These are phyloP conservation scores for Phaethornis superciliosus DNA, from an alignment of 2,113 vertebrate species.

Conservation along the genomic window DNA sequence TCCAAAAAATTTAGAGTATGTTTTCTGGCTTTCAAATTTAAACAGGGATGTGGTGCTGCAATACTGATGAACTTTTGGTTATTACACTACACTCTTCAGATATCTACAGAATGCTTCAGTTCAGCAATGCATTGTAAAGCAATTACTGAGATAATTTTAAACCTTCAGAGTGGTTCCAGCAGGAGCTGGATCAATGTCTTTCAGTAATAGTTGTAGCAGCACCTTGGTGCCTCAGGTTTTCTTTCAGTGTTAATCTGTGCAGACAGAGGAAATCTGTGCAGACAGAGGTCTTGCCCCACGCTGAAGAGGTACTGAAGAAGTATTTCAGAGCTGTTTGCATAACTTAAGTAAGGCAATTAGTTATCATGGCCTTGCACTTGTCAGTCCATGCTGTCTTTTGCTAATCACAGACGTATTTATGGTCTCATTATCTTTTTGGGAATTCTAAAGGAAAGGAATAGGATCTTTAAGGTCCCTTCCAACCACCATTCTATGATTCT, in stretches of 20 bases:
- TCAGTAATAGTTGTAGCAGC: too few relatives aligned
- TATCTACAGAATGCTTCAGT: rapidly evolving
- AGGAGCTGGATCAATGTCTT: not conserved
- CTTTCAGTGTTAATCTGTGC: not conserved
- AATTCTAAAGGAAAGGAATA: not conserved
- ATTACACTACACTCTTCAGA: not conserved
- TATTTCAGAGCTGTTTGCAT: not conserved
- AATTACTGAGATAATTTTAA: not conserved
- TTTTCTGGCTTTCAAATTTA: not conserved
- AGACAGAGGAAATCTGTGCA: rapidly evolving
- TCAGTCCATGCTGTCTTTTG: not conserved
- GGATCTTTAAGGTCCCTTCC: too few relatives aligned
- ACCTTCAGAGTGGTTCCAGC: not conserved
- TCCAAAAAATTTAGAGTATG: not conserved
- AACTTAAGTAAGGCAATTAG: not conserved
- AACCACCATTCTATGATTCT: too few relatives aligned
- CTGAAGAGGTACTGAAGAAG: not conserved
- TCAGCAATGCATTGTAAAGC: not conserved
- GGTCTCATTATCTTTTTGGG: rapidly evolving
- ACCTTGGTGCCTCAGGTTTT: not conserved
- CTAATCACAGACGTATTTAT: rapidly evolving
- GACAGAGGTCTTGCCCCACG: rapidly evolving
- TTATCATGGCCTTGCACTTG: too few relatives aligned
- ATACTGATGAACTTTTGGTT: not conserved
- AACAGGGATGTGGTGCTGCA: not conserved